Conservation (phyloP, 1,140 invertebrate species). For the Bombyx mandarina region DNA sequence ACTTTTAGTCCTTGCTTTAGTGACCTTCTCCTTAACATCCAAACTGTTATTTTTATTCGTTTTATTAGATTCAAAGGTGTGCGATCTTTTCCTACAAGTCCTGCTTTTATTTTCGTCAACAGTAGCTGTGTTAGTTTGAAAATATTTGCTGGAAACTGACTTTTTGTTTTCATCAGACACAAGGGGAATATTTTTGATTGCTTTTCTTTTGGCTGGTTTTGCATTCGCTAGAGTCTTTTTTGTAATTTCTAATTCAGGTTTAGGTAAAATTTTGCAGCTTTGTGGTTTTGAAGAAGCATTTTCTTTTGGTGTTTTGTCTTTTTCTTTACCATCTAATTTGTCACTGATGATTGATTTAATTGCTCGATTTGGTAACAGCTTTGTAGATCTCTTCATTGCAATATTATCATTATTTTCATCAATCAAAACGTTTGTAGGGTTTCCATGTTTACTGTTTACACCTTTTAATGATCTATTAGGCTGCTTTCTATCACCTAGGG, state of each 20-base stretch:
- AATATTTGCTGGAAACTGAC: constrained; percentile 42
- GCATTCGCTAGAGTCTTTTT: constrained; percentile 3
- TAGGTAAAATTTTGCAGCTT: neutral
- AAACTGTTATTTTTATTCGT: constrained; percentile 7
- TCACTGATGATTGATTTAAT: neutral
- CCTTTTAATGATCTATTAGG: too few relatives aligned
- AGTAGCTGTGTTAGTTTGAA: constrained; percentile 25
- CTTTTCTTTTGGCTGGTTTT: neutral
- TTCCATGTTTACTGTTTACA: neutral
- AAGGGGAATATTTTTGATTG: neutral
- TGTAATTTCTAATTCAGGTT: constrained; percentile 4
- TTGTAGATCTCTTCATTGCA: neutral
- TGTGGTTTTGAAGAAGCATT: constrained; percentile 1
- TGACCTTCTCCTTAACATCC: constrained; percentile 15
- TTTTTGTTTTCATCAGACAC: constrained; percentile 25
- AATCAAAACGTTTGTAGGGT: neutral
- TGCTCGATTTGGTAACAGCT: neutral
- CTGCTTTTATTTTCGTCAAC: constrained; percentile 12
- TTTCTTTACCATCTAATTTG: neutral
- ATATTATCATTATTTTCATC: neutral
- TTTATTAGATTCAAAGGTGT: constrained; percentile 28
- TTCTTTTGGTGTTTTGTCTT: neutral
- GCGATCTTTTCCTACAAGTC: constrained; percentile 38
- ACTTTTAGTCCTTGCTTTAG: constrained; percentile 41
- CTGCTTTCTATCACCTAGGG: too few relatives aligned